phyloP scores from a whole-genome alignment of 1,140 invertebrate species.

The Cotesia glomerata region DNA sequence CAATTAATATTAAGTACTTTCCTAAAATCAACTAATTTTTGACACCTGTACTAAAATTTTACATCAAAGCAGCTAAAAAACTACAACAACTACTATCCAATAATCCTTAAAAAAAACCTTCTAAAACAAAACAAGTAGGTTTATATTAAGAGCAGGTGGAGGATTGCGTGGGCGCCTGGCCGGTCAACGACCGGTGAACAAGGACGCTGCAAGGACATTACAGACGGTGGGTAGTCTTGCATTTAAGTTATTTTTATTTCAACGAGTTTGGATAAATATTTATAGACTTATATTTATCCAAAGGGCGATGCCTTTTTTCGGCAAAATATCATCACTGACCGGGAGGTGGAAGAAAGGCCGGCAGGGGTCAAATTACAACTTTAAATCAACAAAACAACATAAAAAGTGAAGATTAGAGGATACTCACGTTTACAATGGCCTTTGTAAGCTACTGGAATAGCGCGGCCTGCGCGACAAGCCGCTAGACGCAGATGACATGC shows the following conservation, averaged over 20 bases:
- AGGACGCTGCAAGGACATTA: slow-evolving; percentile 61
- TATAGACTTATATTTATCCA: background rate
- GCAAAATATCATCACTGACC: too few species aligned
- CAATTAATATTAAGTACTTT: too few species aligned
- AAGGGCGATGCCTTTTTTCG: background rate
- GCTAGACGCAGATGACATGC: slow-evolving; percentile 83
- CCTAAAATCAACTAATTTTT: too few species aligned
- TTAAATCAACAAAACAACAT: too few species aligned
- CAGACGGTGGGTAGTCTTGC: background rate
- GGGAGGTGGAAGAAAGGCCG: too few species aligned
- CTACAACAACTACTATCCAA: too few species aligned
- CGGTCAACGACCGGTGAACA: slow-evolving; percentile 60
- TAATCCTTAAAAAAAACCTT: too few species aligned
- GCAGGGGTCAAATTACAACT: too few species aligned
- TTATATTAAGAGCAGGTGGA: background rate
- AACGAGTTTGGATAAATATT: background rate
- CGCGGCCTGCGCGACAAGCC: slow-evolving; percentile 80
- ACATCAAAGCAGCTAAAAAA: too few species aligned
- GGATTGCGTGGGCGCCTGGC: slow-evolving; percentile 43
- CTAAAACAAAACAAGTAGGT: too few species aligned
- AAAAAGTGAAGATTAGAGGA: background rate
- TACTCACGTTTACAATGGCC: slow-evolving; percentile 82
- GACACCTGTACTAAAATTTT: too few species aligned
- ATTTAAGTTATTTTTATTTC: background rate
- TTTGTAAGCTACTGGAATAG: slow-evolving; percentile 84